Conservation (phyloP, 1,140 invertebrate species). For the Cyphomyrmex costatus region DNA sequence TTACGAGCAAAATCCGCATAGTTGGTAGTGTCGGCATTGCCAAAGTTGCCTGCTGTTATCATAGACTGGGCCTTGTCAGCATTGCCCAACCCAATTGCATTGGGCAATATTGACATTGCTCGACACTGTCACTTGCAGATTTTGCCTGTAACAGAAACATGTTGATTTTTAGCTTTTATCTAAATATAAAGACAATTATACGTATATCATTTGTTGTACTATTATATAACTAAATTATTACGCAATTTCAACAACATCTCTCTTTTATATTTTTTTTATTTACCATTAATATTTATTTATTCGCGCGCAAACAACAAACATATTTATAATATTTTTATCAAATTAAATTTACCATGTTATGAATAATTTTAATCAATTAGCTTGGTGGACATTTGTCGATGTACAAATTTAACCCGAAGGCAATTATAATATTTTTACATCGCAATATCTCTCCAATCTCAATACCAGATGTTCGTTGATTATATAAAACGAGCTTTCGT, state of each 20-base stretch:
- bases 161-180: neutral
- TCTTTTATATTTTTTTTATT: neutral
- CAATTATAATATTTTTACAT: neutral
- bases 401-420: neutral
- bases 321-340: neutral
- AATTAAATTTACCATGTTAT: neutral
- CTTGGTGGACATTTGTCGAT: too few species aligned
- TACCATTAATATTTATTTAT: neutral
- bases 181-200: neutral
- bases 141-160: too few species aligned
- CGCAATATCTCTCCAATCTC: slow-evolving; percentile 4
- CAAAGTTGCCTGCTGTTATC: too few species aligned
- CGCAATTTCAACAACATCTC: neutral
- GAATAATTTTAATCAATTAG: slow-evolving; percentile 14
- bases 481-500: slow-evolving; percentile 28
- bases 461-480: neutral
- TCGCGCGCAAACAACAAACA: neutral
- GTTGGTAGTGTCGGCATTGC: too few species aligned
- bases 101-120: too few species aligned
- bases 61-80: too few species aligned
- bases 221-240: neutral
- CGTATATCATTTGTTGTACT: neutral
- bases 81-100: too few species aligned
- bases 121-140: too few species aligned
- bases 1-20: too few species aligned